Evolutionary conservation across 2,797 vertebrate species (phyloP), one percentile per base, ranked within the genome.

Genomic region (Propithecus perrieri): DNA sequence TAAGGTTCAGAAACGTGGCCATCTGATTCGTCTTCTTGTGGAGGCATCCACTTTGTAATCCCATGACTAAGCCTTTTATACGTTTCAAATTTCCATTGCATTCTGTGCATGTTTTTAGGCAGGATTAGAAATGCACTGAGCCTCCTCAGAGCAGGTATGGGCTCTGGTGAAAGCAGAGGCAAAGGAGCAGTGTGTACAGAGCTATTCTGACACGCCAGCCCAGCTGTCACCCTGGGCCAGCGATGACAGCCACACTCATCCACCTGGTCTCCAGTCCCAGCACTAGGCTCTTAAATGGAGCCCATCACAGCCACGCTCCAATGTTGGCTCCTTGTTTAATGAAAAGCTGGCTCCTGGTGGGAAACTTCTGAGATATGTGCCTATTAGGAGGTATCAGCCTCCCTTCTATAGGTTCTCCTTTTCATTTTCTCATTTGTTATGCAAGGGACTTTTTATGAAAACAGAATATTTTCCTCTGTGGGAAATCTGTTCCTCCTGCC

Each of bases 401-500:
- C 43, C 90, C 74, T 43, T 30, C 96, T n/a, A 1, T 9, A 35
- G 46, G 57, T 43, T 79, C 67, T 85, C 74, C 59, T 93, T 89
- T 83, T 59, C 71, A 6, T 69, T 53, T 63, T 85, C 94, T 80
- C 15, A 0, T 91, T 63, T 75, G 53, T 83, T 67, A 38, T 4
- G 15, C 71, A 57, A 95, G 67, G 86, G 79, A 80, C 41, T 71
- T 94, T 81, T 69, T 46, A 80, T 69, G 59, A 87, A 81, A 94
- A 94, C 83, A 92, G 91, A 94, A 71, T 63, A 89, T 69, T 95
- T 96, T 43, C 38, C 91, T 89, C 89, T 4, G 59, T 61, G 76
- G 93, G 94, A 86, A 97, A 91, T 92, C 76, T 96, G 91, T 75
- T 94, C 91, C 93, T 94, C 83, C 95, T 95, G 96, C 97, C 80